Evolutionary conservation across 2,797 vertebrate species (phyloP).

Genomic region (Crenichthys baileyi): DNA sequence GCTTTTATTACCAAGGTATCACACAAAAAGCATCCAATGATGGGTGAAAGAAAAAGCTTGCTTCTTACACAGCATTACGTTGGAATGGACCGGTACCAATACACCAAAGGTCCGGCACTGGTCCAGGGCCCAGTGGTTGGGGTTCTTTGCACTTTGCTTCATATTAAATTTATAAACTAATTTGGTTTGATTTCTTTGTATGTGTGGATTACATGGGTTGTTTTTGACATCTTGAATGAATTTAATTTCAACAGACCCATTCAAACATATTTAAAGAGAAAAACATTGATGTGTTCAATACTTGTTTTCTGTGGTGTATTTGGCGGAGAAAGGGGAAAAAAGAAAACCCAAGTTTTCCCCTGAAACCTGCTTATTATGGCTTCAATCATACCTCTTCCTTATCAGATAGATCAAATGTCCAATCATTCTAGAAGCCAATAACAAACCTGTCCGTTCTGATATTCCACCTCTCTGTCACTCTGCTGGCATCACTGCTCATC

Average conservation of each 20-base stretch:
- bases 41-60: neutral
- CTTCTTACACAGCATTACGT: neutral
- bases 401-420: conserved; percentile 11
- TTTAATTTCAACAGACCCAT: neutral
- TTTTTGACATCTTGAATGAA: neutral
- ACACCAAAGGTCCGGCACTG: no score
- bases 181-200: neutral
- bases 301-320: neutral
- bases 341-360: neutral
- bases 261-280: neutral
- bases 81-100: neutral
- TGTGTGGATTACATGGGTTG: neutral
- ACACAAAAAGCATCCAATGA: neutral
- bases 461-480: neutral
- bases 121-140: neutral
- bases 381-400: neutral
- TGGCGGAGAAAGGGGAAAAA: neutral
- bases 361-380: conserved; percentile 3
- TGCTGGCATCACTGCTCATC: conserved; percentile 39
- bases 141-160: neutral
- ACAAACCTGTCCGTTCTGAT: neutral
- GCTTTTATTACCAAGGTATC: neutral
- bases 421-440: conserved; percentile 32
- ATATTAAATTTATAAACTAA: neutral
- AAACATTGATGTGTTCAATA: neutral